Percentiles rank a stretch among this genome's conserved stretches.
phyloP scores from a whole-genome alignment of 2,797 vertebrate species.

The Rhinoraja longicauda region DNA sequence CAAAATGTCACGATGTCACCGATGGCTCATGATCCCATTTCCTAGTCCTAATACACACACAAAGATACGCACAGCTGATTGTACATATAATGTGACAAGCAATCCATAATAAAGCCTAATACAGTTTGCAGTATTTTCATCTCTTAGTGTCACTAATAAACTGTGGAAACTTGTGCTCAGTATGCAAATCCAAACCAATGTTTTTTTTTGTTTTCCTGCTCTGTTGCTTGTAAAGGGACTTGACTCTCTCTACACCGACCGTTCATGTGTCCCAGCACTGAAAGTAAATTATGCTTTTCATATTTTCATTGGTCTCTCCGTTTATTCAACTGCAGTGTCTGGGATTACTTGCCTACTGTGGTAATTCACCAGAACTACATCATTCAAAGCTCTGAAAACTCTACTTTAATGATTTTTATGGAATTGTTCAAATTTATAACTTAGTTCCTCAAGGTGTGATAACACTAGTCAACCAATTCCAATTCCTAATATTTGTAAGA shows the following conservation, averaged over 20 bases:
- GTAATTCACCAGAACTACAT: neutral
- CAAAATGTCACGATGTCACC: too few species aligned
- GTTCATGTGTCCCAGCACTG: neutral
- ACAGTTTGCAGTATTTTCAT: neutral
- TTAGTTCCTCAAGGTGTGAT: neutral
- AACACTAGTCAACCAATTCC: neutral
- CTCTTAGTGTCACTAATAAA: neutral
- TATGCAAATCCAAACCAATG: neutral
- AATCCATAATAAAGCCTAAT: neutral
- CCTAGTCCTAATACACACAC: neutral
- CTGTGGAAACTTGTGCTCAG: neutral
- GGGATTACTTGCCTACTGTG: neutral
- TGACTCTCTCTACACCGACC: too few species aligned
- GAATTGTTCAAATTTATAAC: slow-evolving; percentile 9
- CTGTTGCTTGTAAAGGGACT: neutral
- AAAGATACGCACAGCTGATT: neutral
- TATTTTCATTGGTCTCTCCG: neutral
- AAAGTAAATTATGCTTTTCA: neutral
- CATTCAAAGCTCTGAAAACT: neutral
- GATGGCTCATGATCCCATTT: too few species aligned
- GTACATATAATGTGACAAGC: neutral
- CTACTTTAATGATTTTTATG: neutral
- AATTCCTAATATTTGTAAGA: neutral
- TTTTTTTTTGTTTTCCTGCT: neutral
- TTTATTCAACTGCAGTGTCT: slow-evolving; percentile 33